Conservation (phyloP, 2,113 vertebrate species). For the Gulo gulo region DNA sequence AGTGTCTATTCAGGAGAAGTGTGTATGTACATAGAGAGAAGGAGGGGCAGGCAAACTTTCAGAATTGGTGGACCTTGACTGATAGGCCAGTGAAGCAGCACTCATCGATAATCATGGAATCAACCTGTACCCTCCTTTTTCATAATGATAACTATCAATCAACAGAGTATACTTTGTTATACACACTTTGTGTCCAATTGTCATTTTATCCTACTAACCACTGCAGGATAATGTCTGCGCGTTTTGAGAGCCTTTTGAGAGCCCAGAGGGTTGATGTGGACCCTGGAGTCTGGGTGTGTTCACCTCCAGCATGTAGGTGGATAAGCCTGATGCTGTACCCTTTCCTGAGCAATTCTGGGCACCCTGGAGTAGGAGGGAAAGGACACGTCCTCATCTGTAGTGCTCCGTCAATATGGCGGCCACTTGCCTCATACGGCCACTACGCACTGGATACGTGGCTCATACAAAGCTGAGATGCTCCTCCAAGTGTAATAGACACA, state of each 20-base stretch:
- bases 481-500: background rate
- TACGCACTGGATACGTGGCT: background rate
- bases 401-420: background rate
- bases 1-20: background rate
- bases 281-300: fast-evolving
- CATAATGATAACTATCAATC: background rate
- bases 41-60: background rate
- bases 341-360: background rate
- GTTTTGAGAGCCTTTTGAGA: background rate
- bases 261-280: background rate
- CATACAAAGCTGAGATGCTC: background rate
- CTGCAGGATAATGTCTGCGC: no score
- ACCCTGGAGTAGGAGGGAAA: background rate
- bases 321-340: background rate
- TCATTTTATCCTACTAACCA: background rate
- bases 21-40: background rate
- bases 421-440: background rate
- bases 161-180: background rate
- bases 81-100: background rate
- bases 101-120: background rate
- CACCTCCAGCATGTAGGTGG: background rate
- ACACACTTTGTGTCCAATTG: background rate
- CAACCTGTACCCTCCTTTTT: background rate
- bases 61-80: background rate
- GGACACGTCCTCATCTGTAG: background rate